Conservation (phyloP, 1,140 invertebrate species). For the Akabosia matsudoensis region DNA sequence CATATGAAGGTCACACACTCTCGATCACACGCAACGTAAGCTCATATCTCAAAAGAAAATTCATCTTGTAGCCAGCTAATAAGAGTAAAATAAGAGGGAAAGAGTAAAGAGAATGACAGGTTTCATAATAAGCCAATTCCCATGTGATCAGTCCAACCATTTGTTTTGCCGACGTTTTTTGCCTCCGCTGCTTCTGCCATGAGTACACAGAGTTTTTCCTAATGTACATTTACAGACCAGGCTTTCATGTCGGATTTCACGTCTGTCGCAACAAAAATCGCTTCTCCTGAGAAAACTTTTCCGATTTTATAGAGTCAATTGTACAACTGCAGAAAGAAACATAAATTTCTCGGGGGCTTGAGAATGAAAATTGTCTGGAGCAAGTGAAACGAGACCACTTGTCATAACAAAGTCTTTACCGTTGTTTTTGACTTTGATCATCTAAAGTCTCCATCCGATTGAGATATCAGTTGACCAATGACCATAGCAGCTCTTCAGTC, state of each 20-base stretch:
- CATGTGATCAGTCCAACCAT: not conserved
- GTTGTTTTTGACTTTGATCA: not conserved
- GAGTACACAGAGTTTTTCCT: not conserved
- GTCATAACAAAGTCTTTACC: not conserved
- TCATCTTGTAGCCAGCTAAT: not conserved
- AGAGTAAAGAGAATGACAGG: not conserved
- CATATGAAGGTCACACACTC: slow-evolving; percentile 9
- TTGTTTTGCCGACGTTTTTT: not conserved
- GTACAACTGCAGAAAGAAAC: no score
- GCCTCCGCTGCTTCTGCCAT: not conserved
- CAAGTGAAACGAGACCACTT: no score
- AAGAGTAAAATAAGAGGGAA: not conserved
- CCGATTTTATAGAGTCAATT: no score
- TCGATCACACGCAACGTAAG: not conserved
- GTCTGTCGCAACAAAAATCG: no score
- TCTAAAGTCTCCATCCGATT: not conserved
- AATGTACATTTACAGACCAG: no score
- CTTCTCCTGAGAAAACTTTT: no score
- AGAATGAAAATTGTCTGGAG: no score
- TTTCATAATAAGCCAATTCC: not conserved
- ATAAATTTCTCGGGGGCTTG: no score
- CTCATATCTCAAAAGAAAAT: no score
- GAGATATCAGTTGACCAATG: slow-evolving; percentile 10
- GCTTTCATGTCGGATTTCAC: no score
- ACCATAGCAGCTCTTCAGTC: no score